Percentiles rank a stretch among this genome's conserved stretches.
Conservation (phyloP, 2,113 vertebrate species). For the Apus apus region DNA sequence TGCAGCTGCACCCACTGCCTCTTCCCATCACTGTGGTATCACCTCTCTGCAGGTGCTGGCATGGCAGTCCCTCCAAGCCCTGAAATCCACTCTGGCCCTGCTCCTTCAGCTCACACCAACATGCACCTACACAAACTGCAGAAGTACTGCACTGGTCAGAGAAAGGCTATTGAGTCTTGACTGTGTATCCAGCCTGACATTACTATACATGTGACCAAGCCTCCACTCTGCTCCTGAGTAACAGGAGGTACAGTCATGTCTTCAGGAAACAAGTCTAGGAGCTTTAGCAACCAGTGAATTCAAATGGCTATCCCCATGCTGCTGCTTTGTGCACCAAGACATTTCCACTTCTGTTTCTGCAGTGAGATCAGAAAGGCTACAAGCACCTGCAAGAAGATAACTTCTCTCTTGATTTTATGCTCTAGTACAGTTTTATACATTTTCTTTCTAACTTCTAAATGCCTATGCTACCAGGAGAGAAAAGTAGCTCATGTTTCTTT, state of each 20-base stretch:
- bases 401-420: background rate
- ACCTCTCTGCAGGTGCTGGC: background rate
- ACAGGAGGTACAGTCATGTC: fast-evolving
- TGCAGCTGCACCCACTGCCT: background rate
- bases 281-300: background rate
- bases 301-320: background rate
- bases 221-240: background rate
- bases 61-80: background rate
- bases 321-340: background rate
- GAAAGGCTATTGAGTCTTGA: background rate
- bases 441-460: background rate
- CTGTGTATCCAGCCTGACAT: background rate
- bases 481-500: background rate
- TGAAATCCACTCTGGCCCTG: background rate
- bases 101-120: background rate
- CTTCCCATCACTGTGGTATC: background rate
- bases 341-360: background rate
- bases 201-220: background rate
- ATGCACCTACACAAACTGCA: background rate
- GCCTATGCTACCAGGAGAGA: background rate
- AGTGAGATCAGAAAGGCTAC: background rate
- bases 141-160: background rate
- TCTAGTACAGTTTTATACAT: background rate
- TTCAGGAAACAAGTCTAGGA: background rate
- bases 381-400: background rate